Conservation (phyloP, 2,888 invertebrate species). For the Zhengitettix transpicula region DNA sequence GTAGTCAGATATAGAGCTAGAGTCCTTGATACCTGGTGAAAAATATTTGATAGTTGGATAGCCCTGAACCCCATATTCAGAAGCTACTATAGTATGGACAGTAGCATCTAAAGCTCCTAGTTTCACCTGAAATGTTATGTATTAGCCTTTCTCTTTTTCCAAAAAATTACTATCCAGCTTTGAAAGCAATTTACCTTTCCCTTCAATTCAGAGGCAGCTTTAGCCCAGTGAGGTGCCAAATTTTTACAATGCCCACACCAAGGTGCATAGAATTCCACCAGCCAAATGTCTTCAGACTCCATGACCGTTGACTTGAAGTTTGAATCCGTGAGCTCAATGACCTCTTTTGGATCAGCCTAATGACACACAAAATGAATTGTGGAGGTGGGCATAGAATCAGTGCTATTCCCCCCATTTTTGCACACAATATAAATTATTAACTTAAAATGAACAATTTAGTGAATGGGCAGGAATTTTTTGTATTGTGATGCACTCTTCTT, state of each 20-base stretch:
- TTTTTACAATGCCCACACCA: constrained; percentile 97
- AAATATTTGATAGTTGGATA: constrained; percentile 96
- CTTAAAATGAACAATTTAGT: neutral
- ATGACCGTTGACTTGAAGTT: constrained; percentile 89
- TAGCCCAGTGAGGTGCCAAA: constrained; percentile 89
- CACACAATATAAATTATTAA: neutral
- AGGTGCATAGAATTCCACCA: constrained; percentile 95
- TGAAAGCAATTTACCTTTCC: constrained; percentile 50
- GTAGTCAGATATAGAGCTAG: constrained; percentile 50
- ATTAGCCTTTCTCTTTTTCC: neutral
- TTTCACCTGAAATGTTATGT: constrained; percentile 34
- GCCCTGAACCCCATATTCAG: constrained; percentile 23
- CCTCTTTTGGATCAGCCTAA: constrained; percentile 33
- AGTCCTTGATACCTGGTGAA: constrained; percentile 51
- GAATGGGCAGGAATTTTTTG: neutral
- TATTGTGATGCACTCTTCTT: no score
- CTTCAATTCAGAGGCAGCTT: constrained; percentile 85
- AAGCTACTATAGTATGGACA: constrained; percentile 52
- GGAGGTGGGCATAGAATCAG: no score
- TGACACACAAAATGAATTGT: neutral
- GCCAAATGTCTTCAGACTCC: constrained; percentile 87
- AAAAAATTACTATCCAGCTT: no score
- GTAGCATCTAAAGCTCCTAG: constrained; percentile 94
- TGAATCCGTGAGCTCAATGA: constrained; percentile 84
- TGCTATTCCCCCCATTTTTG: neutral